Conservation (phyloP, 1,140 invertebrate species). For the Drosophila nannoptera region DNA sequence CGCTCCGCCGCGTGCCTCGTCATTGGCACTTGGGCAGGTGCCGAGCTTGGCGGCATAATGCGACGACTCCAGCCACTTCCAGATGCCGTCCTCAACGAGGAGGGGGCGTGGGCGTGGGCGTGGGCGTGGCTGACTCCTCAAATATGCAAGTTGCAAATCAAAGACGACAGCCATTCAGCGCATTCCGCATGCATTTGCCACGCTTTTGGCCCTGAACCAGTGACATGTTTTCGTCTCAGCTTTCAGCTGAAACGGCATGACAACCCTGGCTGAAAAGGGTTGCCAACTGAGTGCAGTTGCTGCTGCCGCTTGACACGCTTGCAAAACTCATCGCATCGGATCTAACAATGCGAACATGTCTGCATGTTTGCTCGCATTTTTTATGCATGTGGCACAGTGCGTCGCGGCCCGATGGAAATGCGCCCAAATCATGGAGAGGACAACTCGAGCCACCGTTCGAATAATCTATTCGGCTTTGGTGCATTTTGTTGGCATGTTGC, state of each 20-base stretch:
- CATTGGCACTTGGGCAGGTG: conserved; percentile 33
- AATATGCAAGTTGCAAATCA: conserved; percentile 48
- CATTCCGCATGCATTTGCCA: conserved; percentile 43
- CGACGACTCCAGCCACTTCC: conserved; percentile 29
- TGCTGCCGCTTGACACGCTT: conserved; percentile 30
- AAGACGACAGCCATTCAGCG: conserved; percentile 19
- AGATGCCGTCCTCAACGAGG: neutral
- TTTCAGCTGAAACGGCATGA: conserved; percentile 10
- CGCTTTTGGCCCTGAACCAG: conserved; percentile 62
- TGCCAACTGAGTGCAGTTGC: neutral
- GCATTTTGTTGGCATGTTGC: conserved; percentile 7
- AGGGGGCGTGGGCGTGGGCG: too few species aligned
- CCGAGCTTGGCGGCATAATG: conserved; percentile 45
- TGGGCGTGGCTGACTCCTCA: conserved; percentile 9
- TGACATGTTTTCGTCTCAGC: conserved; percentile 55
- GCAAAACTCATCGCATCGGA: conserved; percentile 20
- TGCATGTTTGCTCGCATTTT: conserved; percentile 5
- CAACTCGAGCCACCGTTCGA: neutral
- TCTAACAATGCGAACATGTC: conserved; percentile 2
- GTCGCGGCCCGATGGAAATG: neutral
- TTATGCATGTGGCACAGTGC: conserved; percentile 11
- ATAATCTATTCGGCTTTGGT: neutral
- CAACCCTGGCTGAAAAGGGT: conserved; percentile 27
- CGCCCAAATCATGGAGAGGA: neutral
- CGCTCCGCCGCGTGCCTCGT: conserved; percentile 33